Conservation (phyloP, 2,113 vertebrate species). For the Cygnus atratus region DNA sequence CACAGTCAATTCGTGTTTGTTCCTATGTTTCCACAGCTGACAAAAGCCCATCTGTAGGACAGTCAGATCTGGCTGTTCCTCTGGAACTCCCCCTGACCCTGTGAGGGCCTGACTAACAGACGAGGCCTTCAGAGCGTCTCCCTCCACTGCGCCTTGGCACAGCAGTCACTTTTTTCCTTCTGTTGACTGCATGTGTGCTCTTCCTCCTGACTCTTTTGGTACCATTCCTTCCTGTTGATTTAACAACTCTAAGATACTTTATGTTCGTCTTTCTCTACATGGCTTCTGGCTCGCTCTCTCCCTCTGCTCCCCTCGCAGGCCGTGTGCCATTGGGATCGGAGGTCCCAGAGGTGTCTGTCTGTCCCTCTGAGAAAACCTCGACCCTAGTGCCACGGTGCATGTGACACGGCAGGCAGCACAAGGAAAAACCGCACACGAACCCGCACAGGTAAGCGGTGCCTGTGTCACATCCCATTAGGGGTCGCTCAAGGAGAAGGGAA, state of each 20-base stretch:
- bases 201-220: not conserved
- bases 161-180: not conserved
- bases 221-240: not conserved
- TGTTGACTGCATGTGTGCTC: not conserved
- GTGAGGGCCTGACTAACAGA: not conserved
- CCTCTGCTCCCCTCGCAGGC: not conserved
- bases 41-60: not conserved
- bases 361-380: not conserved
- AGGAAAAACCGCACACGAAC: not conserved
- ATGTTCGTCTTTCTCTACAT: not conserved
- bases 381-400: accelerated
- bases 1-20: not conserved
- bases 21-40: not conserved
- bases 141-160: not conserved
- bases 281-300: not conserved
- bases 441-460: not conserved
- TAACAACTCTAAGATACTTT: not conserved
- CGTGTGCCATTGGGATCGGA: accelerated
- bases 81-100: not conserved
- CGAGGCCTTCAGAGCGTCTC: not conserved
- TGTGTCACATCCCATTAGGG: not conserved
- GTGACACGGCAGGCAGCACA: not conserved
- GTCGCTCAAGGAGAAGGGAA: not conserved
- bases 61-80: not conserved
- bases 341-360: not conserved